Base-by-base conservation (phyloP, 2,113 vertebrate genomes). In the Trichechus manatus region DNA sequence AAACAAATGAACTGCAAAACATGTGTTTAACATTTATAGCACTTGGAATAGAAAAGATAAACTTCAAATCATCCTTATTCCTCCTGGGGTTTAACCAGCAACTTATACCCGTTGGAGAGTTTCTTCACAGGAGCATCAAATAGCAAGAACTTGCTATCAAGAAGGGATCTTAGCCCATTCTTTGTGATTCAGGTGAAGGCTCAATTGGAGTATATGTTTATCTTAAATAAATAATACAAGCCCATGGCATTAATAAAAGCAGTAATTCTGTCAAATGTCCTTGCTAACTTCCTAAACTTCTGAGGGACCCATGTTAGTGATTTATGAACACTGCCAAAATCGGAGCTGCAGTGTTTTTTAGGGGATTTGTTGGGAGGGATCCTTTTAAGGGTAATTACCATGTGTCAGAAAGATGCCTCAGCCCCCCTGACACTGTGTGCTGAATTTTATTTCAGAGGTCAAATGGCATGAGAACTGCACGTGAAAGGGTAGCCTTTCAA, bases 241-340 rank as follows among this genome's bases (percentile, higher is more conserved):
- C 50, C 47, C 44, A 74, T 4, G 83, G 94, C 97, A 97, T 98
- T 98, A 97, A 98, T 97, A 98, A 98, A 97, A 95, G 90, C 94
- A 97, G 81, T 82, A 98, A 98, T 97, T 98, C 96, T 97, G 96
- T 97, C 94, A 98, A 98, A 91, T 96, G 95, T 91, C 95, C 97
- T 83, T 91, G 82, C 95, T 97, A 96, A 96, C 93, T 98, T 98
- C 96, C 96, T 97, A 96, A 97, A 97, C 91, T 95, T 98, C 96
- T 95, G 72, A 97, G 96, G 97, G 80, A 39, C 1, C 90, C 66
- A 75, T 42, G 89, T 70, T 87, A 89, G 59, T 95, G 95, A 97
- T 97, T 98, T 98, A 97, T 97, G 93, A 97, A 97, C 68, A 78
- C 92, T 97, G 97, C 93, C 89, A 96, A 84, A 92, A 25, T 85